These are phyloP conservation scores for Volucella inanis DNA, from an alignment of 2,888 invertebrate genomes.

Conservation along the genomic window DNA sequence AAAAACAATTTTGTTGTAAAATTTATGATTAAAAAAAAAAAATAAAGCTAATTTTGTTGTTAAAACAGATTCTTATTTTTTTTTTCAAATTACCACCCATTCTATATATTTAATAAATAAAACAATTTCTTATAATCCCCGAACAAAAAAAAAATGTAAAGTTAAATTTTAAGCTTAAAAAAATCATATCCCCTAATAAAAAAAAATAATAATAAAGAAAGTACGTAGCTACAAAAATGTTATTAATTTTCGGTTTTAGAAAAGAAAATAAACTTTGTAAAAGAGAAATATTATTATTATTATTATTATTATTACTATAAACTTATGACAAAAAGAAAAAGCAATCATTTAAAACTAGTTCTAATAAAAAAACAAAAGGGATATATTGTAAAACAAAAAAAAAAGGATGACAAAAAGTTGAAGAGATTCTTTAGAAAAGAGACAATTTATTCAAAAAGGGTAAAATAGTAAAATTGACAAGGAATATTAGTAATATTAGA, in stretches of 20 bases:
- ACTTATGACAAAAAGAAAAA: slow-evolving; percentile 70
- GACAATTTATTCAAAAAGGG: slow-evolving; percentile 23
- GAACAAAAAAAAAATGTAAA: slow-evolving; percentile 39
- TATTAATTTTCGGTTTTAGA: slow-evolving; percentile 50
- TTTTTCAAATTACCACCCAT: slow-evolving; percentile 42
- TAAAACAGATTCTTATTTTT: slow-evolving; percentile 23
- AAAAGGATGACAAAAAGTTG: slow-evolving; percentile 15
- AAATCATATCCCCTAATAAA: slow-evolving; percentile 60
- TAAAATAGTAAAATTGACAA: slow-evolving; percentile 61
- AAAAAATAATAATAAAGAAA: slow-evolving; percentile 18
- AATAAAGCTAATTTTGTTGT: slow-evolving; percentile 31
- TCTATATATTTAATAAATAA: slow-evolving; percentile 29
- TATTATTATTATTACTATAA: slow-evolving; percentile 52
- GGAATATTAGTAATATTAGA: slow-evolving; percentile 51
- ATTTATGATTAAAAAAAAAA: background rate
- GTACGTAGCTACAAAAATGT: slow-evolving; percentile 42
- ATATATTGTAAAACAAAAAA: slow-evolving; percentile 20
- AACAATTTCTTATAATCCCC: background rate
- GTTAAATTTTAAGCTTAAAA: slow-evolving; percentile 13
- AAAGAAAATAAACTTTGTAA: background rate
- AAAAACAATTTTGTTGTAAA: slow-evolving; percentile 21
- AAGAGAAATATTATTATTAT: slow-evolving; percentile 31
- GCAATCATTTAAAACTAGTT: slow-evolving; percentile 75
- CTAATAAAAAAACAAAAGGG: slow-evolving; percentile 43
- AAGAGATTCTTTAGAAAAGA: slow-evolving; percentile 14